These are phyloP conservation scores for Phocides pigmalion DNA, from an alignment of 1,140 invertebrate species.

Conservation along the genomic window DNA sequence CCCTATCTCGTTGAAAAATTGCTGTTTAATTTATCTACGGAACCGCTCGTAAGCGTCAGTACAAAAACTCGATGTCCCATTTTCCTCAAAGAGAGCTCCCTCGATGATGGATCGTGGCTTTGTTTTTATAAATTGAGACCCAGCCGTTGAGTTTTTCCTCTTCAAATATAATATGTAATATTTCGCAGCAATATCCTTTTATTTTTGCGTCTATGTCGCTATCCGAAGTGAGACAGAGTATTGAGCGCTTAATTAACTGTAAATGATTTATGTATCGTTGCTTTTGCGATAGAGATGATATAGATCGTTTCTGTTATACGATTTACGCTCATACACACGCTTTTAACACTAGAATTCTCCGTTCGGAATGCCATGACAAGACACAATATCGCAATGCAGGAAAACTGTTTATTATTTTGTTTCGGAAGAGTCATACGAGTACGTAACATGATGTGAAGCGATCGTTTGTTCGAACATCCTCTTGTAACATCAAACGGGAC, in stretches of 20 bases:
- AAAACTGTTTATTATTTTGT: too few relatives aligned
- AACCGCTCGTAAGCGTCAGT: conserved; percentile 8
- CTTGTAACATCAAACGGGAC: too few relatives aligned
- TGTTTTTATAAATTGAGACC: conserved; percentile 39
- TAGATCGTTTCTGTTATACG: too few relatives aligned
- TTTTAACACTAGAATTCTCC: too few relatives aligned
- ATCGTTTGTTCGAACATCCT: too few relatives aligned
- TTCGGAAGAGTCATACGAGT: too few relatives aligned
- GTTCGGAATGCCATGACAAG: too few relatives aligned
- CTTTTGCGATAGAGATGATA: neutral
- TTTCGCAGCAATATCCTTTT: conserved; percentile 21
- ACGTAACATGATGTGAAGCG: too few relatives aligned
- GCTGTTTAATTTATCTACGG: conserved; percentile 28
- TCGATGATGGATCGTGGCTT: conserved; percentile 31
- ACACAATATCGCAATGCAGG: too few relatives aligned
- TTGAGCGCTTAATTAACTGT: conserved; percentile 11
- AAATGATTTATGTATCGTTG: conserved; percentile 27
- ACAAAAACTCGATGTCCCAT: conserved; percentile 26
- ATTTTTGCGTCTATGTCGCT: conserved; percentile 19
- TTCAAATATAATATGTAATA: conserved; percentile 29
- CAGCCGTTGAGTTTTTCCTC: conserved; percentile 28
- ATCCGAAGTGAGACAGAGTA: conserved; percentile 1
- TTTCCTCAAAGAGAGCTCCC: conserved; percentile 19
- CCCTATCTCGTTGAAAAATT: conserved; percentile 17
- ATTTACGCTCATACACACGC: too few relatives aligned